Percentiles rank a stretch among this genome's conserved stretches.
phyloP scores from a whole-genome alignment of 23 tunicate genomes.

The Styela plicata region DNA sequence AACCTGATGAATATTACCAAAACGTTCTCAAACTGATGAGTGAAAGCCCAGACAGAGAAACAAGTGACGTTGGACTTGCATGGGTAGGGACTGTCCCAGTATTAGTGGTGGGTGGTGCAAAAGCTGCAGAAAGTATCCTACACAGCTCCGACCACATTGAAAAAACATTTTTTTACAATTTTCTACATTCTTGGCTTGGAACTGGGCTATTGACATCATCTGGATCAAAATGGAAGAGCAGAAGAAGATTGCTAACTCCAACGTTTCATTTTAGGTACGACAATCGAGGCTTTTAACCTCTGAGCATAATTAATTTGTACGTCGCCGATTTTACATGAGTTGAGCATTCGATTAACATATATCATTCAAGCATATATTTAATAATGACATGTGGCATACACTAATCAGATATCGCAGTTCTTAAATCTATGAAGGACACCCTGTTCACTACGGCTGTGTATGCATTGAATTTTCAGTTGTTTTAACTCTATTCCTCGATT shows the following conservation, averaged over 20 bases:
- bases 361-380: no score
- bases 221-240: constrained; percentile 16
- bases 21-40: not conserved
- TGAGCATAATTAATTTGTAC: no score
- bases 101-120: not conserved
- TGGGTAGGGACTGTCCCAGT: constrained; percentile 19
- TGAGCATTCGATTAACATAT: no score
- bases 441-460: no score
- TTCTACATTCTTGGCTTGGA: constrained; percentile 23
- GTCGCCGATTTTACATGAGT: no score
- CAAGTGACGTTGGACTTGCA: not conserved
- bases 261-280: constrained; percentile 19
- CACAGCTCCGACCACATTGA: constrained; percentile 6
- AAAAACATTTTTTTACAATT: constrained; percentile 5
- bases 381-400: no score
- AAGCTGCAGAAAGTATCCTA: constrained; percentile 11
- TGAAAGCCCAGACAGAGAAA: not conserved
- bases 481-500: no score
- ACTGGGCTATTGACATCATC: constrained; percentile 12
- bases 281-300: no score
- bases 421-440: no score
- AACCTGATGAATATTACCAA: not conserved
- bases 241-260: constrained; percentile 22
- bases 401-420: no score
- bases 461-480: no score